phyloP scores from a whole-genome alignment of 2,113 vertebrate genomes.

The Columbina picui region DNA sequence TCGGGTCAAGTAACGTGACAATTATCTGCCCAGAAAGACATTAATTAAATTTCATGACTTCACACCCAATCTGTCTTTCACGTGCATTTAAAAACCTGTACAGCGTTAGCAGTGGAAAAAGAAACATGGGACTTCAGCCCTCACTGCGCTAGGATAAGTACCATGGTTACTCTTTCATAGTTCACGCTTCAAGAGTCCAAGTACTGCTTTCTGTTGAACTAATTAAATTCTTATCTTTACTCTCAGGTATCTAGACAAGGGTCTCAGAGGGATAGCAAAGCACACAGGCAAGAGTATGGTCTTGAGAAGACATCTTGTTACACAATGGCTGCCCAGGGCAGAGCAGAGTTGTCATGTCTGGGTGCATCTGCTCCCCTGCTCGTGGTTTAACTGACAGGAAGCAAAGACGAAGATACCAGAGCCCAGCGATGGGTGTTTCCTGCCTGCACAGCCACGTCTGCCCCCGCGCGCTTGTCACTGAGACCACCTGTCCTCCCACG shows the following conservation, averaged over 20 bases:
- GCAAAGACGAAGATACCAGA: slow-evolving; percentile 53
- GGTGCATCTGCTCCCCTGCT: slow-evolving; percentile 76
- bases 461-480: not conserved
- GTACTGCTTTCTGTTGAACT: not conserved
- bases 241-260: not conserved
- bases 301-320: not conserved
- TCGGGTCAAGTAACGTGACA: rapidly evolving
- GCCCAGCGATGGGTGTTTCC: slow-evolving; percentile 68
- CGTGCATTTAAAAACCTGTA: not conserved
- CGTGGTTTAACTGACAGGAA: slow-evolving; percentile 88
- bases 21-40: not conserved
- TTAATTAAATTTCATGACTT: not conserved
- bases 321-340: not conserved
- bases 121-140: not conserved
- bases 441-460: slow-evolving; percentile 33
- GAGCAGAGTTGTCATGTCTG: slow-evolving; percentile 5
- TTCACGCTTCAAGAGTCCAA: not conserved
- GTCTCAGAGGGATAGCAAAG: rapidly evolving
- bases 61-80: not conserved
- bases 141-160: rapidly evolving
- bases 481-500: not conserved
- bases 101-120: not conserved
- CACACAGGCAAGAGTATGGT: rapidly evolving
- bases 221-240: not conserved
- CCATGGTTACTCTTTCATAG: not conserved